Base-by-base conservation (phyloP, 2,113 vertebrate species). In the Cephalophus harveyi region DNA sequence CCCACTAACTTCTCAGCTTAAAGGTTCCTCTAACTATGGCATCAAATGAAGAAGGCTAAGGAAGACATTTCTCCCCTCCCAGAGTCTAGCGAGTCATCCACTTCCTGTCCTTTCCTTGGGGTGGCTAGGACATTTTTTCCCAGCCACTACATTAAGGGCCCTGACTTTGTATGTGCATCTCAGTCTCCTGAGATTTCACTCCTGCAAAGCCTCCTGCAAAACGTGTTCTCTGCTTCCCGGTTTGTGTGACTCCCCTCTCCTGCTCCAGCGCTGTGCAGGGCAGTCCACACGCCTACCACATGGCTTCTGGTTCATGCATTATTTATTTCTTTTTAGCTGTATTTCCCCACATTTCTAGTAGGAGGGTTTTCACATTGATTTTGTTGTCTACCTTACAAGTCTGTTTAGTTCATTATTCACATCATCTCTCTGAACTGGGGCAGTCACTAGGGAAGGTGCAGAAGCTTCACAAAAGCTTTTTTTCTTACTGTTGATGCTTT, bases 221-320 rank as follows among this genome's bases (percentile, higher is more conserved):
- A 27, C 33, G 4, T 25, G 78, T 76, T 48, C 57, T 64, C 27
- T 9, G 71, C 27, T 14, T 46, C 12, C 23, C 5, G 43, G 25
- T 3, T 33, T n/a, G 7, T 19, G 23, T 21, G 48, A 81, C 16
- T 9, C 17, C 3, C 1, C 11, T 23, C 10, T 23, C 5, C 33
- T n/a, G 33, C 28, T 1, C 57, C 52, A 36, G 27, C 2, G 4
- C 48, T 36, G 55, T 8, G 27, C 36, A 19, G 25, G 50, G 87
- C 71, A 16, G 27, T 3, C 28, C 8, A 3, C 74, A 12, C 0
- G 0, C 8, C 60, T 4, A 10, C 55, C 12, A 4, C 40, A 0
- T 16, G 27, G 19, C 14, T 33, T 60, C 71, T 33, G n/a, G 21
- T 9, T 14, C 4, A n/a, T 5, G n/a, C 14, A 9, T 27, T 25